Base-by-base conservation (phyloP, 1,140 invertebrate genomes). In the Brachionus sp. region DNA sequence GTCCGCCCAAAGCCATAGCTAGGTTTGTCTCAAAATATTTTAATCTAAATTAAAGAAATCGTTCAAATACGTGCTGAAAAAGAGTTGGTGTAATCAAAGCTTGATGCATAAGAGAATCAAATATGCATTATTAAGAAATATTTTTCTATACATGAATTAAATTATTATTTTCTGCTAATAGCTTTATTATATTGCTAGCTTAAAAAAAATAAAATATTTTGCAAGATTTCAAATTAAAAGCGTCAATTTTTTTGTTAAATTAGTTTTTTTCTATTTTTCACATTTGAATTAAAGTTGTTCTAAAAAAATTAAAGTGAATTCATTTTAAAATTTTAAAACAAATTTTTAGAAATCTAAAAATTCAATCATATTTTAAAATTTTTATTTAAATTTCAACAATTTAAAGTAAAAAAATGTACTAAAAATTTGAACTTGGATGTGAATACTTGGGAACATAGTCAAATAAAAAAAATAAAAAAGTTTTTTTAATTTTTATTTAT, bases 1-100 rank as follows among this genome's bases (percentile, higher is more conserved):
- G 50, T 19, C 77, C 77, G 12, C 77, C 77, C 35, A 80, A 44
- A 35, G 77, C 50, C 77, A 80, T 78, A 16, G 13, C 57, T 42
- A 37, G 16, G 0, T 37, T 33, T 33, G n/a, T 23, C 16, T 10
- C 10, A 57, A 57, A 9, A 7, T 57, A 19, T 57, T 57, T 57
- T 0, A 19, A 25, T 57, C 50, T 57, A 57, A 57, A 57, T 57
- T 57, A 57, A 57, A 57, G 13, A 50, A n/a, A 16, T 16, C 4
- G 29, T 29, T 50, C 4, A 50, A 50, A 50, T 50, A n/a, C 16
- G n/a, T 57, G 50, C 50, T 57, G 50, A 25, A 57, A 16, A n/a
- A 0, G 19, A 57, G 0, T 16, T 53, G 16, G 50, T 7, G 19
- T 23, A 57, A 57, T 57, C 50, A 57, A 57, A 57, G 50, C 50